Conservation (phyloP, 2,113 vertebrate genomes). For the Cisticola juncidis region DNA sequence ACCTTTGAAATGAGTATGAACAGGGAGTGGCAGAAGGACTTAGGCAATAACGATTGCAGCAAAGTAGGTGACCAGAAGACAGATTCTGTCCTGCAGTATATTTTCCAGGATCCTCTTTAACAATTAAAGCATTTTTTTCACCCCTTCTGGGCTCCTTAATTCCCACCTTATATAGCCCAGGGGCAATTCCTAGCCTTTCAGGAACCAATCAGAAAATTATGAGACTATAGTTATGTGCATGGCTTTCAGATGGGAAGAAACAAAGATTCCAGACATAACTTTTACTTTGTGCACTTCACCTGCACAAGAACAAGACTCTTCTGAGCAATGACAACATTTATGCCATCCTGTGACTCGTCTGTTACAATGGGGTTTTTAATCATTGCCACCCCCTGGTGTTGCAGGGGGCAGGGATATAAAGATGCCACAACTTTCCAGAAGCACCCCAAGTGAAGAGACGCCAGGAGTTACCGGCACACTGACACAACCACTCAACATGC, state of each 20-base stretch:
- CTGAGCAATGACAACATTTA: not conserved
- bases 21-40: not conserved
- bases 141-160: not conserved
- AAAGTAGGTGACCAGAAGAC: not conserved
- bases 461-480: too few relatives aligned
- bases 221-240: not conserved
- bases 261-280: not conserved
- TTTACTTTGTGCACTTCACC: not conserved
- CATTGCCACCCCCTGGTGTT: not conserved
- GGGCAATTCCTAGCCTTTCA: not conserved
- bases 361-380: not conserved
- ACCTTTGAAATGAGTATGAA: not conserved
- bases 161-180: not conserved
- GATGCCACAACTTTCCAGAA: too few relatives aligned
- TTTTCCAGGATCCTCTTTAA: not conserved
- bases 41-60: not conserved
- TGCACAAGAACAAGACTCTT: not conserved
- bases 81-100: not conserved
- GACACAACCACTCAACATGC: too few relatives aligned
- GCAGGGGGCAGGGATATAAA: too few relatives aligned
- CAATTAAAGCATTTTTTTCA: not conserved
- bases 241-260: not conserved
- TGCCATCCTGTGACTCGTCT: not conserved
- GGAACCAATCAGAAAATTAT: not conserved
- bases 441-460: too few relatives aligned